Percentiles rank a stretch among this genome's conserved stretches.
phyloP scores from a whole-genome alignment of 2,797 vertebrate species.

The Pantherophis alleghaniensis region DNA sequence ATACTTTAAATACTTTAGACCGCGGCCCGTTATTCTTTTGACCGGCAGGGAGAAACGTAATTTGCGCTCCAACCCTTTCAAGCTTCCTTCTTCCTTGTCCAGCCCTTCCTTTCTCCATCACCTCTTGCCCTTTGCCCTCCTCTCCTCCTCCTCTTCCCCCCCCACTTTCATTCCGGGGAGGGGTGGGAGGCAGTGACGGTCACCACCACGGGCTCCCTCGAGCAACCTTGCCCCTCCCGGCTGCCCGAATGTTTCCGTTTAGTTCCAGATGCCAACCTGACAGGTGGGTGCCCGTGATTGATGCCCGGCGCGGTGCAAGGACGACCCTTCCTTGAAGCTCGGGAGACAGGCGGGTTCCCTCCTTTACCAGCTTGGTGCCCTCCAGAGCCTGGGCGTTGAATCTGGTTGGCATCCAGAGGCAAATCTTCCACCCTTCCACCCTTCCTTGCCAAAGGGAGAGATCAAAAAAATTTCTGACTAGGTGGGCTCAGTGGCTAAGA shows the following conservation, averaged over 20 bases:
- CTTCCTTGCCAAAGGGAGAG: not conserved
- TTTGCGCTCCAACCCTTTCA: not conserved
- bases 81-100: not conserved
- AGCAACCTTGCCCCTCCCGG: constrained; percentile 56
- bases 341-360: not conserved
- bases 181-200: not conserved
- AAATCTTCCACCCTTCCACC: not conserved
- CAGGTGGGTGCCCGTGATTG: constrained; percentile 89
- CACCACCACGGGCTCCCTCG: not conserved
- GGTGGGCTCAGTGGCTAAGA: too few relatives aligned
- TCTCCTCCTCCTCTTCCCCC: not conserved
- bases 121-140: not conserved
- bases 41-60: not conserved
- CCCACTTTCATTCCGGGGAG: not conserved
- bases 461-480: too few relatives aligned
- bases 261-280: constrained; percentile 97
- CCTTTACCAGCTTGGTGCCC: not conserved
- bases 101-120: not conserved
- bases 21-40: not conserved
- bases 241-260: constrained; percentile 83
- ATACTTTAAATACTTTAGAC: not conserved
- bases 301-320: constrained; percentile 72
- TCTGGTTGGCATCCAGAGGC: not conserved
- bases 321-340: constrained; percentile 25
- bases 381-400: not conserved